Base-by-base conservation (phyloP, 2,797 vertebrate species). In the Xenentodon cancila region DNA sequence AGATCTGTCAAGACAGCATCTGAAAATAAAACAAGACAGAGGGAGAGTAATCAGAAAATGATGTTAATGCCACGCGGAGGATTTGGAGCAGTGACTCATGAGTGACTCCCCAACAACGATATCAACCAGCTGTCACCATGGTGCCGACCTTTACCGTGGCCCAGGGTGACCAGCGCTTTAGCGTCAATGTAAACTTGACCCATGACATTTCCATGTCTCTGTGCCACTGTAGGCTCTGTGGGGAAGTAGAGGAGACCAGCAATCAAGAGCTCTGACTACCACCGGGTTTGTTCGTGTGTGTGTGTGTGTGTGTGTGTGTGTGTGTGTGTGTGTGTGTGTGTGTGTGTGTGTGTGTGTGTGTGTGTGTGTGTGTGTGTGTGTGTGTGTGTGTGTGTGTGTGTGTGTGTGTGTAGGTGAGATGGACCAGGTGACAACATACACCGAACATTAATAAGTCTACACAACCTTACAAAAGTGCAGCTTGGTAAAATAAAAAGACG, bases 141-240 rank as follows among this genome's bases (percentile, higher is more conserved):
- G 79, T 30, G 67, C 63, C 58, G 89, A 92, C 90, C 92, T 93
- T 91, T 93, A 88, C 75, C 2, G 56, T 89, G 85, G 85, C 88
- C 85, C 86, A 82, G 67, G 80, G 89, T 93, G 91, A 91, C 90
- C 90, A 54, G 34, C 64, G 71, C 69, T 85, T 91, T 79, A 85
- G 79, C 82, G 59, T 79, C 84, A 86, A 86, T 71, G 82, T 88
- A 85, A 92, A 90, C 82, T 79, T 89, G 91, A 93, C 91, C 90
- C 82, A 66, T 93, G 92, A 89, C 91, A 92, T 94, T 93, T 93
- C 73, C 77, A 82, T 37, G 82, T 59, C 86, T 76, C 79, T 85
- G 17, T 54, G 27, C 13, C 37, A 40, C 37, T 40, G 13, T 40
- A 16, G 84, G 61, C 85, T 77, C 79, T 85, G n/a, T 57, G 34